phyloP scores from a whole-genome alignment of 2,888 invertebrate species.

The Liposcelis brunnea region DNA sequence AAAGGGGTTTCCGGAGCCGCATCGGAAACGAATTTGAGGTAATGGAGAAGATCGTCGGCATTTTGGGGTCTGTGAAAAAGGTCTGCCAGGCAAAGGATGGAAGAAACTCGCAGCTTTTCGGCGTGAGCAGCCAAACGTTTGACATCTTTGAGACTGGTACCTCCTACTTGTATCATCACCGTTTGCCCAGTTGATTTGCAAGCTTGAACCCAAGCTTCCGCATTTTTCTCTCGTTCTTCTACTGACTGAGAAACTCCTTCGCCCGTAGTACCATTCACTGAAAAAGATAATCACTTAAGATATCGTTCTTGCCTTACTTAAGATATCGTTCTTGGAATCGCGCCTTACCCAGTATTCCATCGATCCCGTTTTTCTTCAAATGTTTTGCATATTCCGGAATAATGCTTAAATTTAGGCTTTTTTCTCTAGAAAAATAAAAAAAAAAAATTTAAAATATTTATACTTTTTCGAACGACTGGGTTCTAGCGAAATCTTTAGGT shows the following conservation, averaged over 20 bases:
- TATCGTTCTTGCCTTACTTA: neutral
- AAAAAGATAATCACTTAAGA: constrained; percentile 15
- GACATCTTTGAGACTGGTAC: constrained; percentile 47
- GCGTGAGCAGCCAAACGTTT: constrained; percentile 52
- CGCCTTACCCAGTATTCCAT: constrained; percentile 46
- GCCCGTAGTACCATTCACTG: constrained; percentile 66
- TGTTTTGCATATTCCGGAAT: constrained; percentile 47
- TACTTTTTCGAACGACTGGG: too few relatives aligned
- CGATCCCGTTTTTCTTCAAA: constrained; percentile 40
- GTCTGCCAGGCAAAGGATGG: constrained; percentile 56
- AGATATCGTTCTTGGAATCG: neutral
- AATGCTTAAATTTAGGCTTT: constrained; percentile 31
- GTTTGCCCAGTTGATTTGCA: constrained; percentile 36
- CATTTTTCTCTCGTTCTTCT: constrained; percentile 44
- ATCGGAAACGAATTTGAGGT: constrained; percentile 44
- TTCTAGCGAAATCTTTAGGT: too few relatives aligned
- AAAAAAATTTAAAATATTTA: constrained; percentile 20
- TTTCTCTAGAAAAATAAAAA: constrained; percentile 18
- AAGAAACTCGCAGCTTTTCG: constrained; percentile 42
- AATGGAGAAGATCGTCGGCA: constrained; percentile 41
- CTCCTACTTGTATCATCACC: constrained; percentile 57
- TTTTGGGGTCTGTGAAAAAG: constrained; percentile 53
- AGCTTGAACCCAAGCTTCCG: constrained; percentile 44
- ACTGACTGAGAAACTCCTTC: constrained; percentile 52
- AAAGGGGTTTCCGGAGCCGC: constrained; percentile 61